Evolutionary conservation across 2,797 vertebrate species (phyloP), one percentile per base, ranked within the genome.

Genomic region (Crax fasciolata): DNA sequence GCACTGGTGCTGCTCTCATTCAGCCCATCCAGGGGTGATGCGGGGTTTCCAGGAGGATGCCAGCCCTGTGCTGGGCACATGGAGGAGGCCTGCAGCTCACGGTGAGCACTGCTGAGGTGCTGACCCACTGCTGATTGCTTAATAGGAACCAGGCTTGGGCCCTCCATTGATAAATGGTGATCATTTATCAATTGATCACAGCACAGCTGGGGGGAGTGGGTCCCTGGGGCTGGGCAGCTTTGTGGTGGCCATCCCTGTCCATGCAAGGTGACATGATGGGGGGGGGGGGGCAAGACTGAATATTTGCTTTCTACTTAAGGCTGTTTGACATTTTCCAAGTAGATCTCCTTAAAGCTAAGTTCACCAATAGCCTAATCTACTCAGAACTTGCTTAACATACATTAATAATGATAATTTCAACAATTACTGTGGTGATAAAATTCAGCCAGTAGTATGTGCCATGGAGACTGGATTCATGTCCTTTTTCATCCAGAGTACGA

Each of bases 71-170:
- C 67, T 0, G 1, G 49, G 13, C 23, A 32, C 54, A 67, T 30
- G 0, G 1, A 28, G 51, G 15, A 39, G 30, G 2, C 35, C n/a
- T 15, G 1, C 35, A 30, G 35, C 55, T 54, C 44, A 0, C 41
- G 70, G 41, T 62, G 48, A 61, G 65, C 52, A 20, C 82, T 63
- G 43, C 54, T 63, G 79, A 90, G 59, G 74, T 68, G 59, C 76
- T 80, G 71, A 63, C 75, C 82, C 21, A 16, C 27, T 68, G 61
- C 52, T 75, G 43, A 44, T 83, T 51, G 68, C 44, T 87, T 84
- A 80, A 72, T 87, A 87, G 49, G 68, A 79, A 48, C 16, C 49
- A 82, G 77, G 27, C 51, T 58, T 48, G 59, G 59, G 23, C 54
- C 61, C 74, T 75, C 90, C 80, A 68, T 94, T 87, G 84, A 38